Evolutionary conservation across 1,140 invertebrate genomes (phyloP).

Genomic region (Lordiphosa clarofinis): DNA sequence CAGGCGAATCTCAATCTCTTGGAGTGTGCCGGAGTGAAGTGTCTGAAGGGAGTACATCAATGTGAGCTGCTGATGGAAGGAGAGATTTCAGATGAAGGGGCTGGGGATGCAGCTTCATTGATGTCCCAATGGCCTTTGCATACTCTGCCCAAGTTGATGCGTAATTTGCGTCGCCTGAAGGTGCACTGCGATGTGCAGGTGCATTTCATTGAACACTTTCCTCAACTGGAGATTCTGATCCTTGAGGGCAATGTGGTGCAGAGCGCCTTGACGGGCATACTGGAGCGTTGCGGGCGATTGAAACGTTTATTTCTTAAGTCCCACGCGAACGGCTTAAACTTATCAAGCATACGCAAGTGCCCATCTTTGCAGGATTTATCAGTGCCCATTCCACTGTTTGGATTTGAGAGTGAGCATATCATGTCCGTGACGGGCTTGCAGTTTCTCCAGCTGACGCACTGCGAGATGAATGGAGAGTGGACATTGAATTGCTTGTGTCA

Average conservation of each 20-base stretch:
- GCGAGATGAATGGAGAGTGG: background rate
- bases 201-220: slow-evolving; percentile 46
- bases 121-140: slow-evolving; percentile 44
- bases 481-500: slow-evolving; percentile 15
- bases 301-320: slow-evolving; percentile 25
- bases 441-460: slow-evolving; percentile 17
- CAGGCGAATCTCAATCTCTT: slow-evolving; percentile 37
- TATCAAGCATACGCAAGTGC: background rate
- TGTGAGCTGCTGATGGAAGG: slow-evolving; percentile 19
- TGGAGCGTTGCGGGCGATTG: slow-evolving; percentile 37
- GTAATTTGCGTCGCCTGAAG: slow-evolving; percentile 28
- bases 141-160: slow-evolving; percentile 38
- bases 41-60: slow-evolving; percentile 18
- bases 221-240: slow-evolving; percentile 22
- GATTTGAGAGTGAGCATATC: background rate
- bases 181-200: slow-evolving; percentile 37
- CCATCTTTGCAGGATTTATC: slow-evolving; percentile 11
- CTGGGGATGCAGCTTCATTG: background rate
- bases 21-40: slow-evolving; percentile 24
- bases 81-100: background rate
- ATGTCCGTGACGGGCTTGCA: slow-evolving; percentile 4
- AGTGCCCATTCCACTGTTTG: slow-evolving; percentile 21
- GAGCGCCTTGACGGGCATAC: slow-evolving; percentile 35
- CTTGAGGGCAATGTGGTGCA: slow-evolving; percentile 27
- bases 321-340: background rate